Evolutionary conservation across 2,888 invertebrate genomes (phyloP).

Genomic region (Hypercompe scribonia): DNA sequence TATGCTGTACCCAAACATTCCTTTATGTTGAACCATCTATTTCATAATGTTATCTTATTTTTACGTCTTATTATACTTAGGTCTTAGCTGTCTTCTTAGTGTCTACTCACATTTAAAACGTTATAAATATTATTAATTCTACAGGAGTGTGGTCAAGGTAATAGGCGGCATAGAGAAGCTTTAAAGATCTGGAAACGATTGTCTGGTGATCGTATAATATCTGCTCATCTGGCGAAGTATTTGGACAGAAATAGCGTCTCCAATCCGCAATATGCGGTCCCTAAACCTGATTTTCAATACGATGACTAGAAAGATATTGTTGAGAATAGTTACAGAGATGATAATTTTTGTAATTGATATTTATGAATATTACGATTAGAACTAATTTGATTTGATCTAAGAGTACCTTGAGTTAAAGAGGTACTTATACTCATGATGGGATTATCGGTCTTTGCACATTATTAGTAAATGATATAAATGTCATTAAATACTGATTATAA

Average conservation of each 20-base stretch:
- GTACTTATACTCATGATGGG: neutral
- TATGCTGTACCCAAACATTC: neutral
- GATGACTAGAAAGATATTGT: neutral
- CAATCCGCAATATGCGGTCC: slow-evolving; percentile 71
- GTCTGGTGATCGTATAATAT: slow-evolving; percentile 67
- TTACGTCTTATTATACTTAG: neutral
- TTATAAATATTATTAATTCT: neutral
- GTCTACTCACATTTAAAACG: neutral
- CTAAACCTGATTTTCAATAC: slow-evolving; percentile 42
- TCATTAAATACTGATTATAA: neutral
- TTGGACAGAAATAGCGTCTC: slow-evolving; percentile 61
- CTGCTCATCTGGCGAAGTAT: slow-evolving; percentile 64
- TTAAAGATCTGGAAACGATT: slow-evolving; percentile 64
- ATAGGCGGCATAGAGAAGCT: slow-evolving; percentile 55
- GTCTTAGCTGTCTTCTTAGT: neutral
- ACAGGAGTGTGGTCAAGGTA: slow-evolving; percentile 77
- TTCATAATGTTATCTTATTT: neutral
- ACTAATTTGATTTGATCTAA: neutral
- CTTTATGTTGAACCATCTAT: neutral
- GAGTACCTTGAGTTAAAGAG: neutral
- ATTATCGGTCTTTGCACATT: neutral
- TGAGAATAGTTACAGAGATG: neutral
- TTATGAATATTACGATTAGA: neutral
- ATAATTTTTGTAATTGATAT: too few relatives aligned
- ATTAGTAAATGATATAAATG: too few relatives aligned